Conservation (phyloP, 2,888 invertebrate genomes). For the Choristoneura rosaceana region DNA sequence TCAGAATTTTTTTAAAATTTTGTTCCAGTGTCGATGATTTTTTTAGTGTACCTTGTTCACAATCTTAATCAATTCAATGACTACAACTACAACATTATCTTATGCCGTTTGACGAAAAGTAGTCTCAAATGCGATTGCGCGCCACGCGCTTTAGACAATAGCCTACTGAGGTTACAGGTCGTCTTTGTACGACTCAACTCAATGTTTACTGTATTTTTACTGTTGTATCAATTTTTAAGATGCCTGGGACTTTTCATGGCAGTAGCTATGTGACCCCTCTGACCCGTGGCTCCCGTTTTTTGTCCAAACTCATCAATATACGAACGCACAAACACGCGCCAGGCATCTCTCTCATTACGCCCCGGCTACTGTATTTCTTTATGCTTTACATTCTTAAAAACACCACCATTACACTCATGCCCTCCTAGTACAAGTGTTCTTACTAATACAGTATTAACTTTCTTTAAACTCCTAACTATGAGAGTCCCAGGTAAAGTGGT, state of each 20-base stretch:
- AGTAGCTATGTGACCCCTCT: constrained; percentile 28
- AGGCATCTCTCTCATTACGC: constrained; percentile 50
- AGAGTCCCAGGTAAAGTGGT: constrained; percentile 34
- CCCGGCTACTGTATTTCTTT: constrained; percentile 54
- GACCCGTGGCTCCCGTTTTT: constrained; percentile 22
- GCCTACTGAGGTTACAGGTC: too few species aligned
- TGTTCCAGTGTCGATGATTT: too few species aligned
- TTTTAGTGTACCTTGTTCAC: too few species aligned
- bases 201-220: background rate
- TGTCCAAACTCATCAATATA: constrained; percentile 51
- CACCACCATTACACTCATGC: constrained; percentile 36
- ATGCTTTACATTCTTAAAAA: constrained; percentile 43
- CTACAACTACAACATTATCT: too few species aligned
- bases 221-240: background rate
- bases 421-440: constrained; percentile 37
- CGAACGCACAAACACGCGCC: constrained; percentile 49
- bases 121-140: too few species aligned
- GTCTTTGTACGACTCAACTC: too few species aligned
- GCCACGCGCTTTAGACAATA: too few species aligned
- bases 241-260: constrained; percentile 4
- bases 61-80: too few species aligned
- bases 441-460: constrained; percentile 38
- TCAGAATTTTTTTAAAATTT: too few species aligned
- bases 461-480: constrained; percentile 43
- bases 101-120: too few species aligned